phyloP scores from a whole-genome alignment of 92 coral and sea anemone genomes.

The Epizoanthus scotinus region DNA sequence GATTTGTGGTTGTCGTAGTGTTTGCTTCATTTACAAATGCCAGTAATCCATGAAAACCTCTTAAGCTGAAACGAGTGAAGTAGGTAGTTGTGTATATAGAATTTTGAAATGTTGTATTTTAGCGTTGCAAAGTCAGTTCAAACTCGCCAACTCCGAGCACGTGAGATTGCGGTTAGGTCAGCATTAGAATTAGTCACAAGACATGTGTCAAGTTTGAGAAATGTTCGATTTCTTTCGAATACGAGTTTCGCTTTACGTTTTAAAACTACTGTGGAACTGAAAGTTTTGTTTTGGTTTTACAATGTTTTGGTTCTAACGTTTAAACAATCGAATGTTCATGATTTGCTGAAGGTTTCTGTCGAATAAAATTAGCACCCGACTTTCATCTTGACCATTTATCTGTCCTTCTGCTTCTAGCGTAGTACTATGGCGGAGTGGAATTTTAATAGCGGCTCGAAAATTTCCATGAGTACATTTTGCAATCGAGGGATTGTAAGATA shows the following conservation, averaged over 20 bases:
- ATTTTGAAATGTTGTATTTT: background rate
- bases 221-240: background rate
- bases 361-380: constrained; percentile 1
- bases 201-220: background rate
- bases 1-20: background rate
- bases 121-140: background rate
- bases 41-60: background rate
- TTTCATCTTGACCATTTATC: background rate
- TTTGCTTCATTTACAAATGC: background rate
- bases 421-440: too few relatives aligned
- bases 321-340: constrained; percentile 26
- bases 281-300: constrained; percentile 24
- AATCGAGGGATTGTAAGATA: background rate
- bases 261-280: background rate
- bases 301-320: constrained; percentile 29
- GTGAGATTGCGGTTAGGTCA: constrained; percentile 31
- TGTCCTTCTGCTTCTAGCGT: too few relatives aligned
- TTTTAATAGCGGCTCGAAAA: background rate
- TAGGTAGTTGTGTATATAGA: background rate
- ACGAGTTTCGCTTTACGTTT: background rate
- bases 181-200: too few relatives aligned
- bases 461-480: background rate
- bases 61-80: background rate
- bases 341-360: constrained; percentile 23
- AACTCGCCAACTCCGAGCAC: constrained; percentile 1